Conservation (phyloP, 1,140 invertebrate species). For the Bicyclus anynana region DNA sequence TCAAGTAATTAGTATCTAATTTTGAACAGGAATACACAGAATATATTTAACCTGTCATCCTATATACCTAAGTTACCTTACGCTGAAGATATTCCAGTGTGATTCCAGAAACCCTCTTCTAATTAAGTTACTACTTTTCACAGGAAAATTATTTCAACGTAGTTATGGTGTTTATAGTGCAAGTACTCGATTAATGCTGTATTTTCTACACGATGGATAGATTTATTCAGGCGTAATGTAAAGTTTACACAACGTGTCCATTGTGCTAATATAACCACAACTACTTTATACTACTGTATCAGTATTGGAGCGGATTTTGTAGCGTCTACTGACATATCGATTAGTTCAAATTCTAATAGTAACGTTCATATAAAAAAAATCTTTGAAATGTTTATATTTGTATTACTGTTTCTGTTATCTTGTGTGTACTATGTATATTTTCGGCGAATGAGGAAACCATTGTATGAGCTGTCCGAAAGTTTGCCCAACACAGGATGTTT, state of each 20-base stretch:
- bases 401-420: constrained; percentile 29
- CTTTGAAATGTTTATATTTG: constrained; percentile 35
- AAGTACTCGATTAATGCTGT: neutral
- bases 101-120: too few relatives aligned
- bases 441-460: constrained; percentile 33
- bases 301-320: constrained; percentile 28
- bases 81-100: too few relatives aligned
- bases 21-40: too few relatives aligned
- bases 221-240: neutral
- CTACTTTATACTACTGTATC: constrained; percentile 13
- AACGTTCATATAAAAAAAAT: neutral
- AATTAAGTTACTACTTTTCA: too few relatives aligned
- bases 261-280: constrained; percentile 29
- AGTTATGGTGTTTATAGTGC: neutral
- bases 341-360: neutral
- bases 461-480: constrained; percentile 45
- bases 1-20: too few relatives aligned
- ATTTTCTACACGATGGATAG: neutral
- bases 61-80: too few relatives aligned
- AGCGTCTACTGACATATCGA: neutral
- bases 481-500: constrained; percentile 38
- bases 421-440: constrained; percentile 43
- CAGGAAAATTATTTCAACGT: too few relatives aligned
- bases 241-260: neutral
- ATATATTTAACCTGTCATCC: too few relatives aligned